Evolutionary conservation across 2,888 invertebrate genomes (phyloP).

Genomic region (Calliopum simillimum): DNA sequence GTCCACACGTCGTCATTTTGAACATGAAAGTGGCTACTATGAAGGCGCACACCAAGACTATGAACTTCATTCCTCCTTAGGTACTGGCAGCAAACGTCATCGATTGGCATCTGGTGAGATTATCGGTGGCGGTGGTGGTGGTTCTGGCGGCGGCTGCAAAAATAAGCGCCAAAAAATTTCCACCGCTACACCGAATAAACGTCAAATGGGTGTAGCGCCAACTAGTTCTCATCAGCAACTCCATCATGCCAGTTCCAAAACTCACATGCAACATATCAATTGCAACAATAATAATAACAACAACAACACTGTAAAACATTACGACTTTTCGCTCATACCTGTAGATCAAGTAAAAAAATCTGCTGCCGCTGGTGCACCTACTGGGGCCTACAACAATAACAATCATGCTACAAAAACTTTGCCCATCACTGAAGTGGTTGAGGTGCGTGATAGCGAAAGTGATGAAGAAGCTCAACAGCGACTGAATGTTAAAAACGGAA

Average conservation of each 20-base stretch:
- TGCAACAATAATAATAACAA: constrained; percentile 48
- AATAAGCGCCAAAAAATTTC: constrained; percentile 42
- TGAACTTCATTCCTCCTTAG: constrained; percentile 31
- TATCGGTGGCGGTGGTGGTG: neutral
- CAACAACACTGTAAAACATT: constrained; percentile 28
- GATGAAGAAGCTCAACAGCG: constrained; percentile 44
- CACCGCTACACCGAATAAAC: constrained; percentile 28
- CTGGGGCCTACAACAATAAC: constrained; percentile 42
- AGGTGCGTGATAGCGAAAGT: constrained; percentile 54
- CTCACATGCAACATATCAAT: constrained; percentile 41
- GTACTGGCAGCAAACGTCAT: constrained; percentile 43
- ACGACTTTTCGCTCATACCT: constrained; percentile 25
- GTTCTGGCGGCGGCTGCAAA: constrained; percentile 29
- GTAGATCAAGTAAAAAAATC: constrained; percentile 22
- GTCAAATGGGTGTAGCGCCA: constrained; percentile 24
- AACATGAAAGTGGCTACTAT: constrained; percentile 87
- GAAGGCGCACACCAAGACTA: constrained; percentile 72
- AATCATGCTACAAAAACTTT: constrained; percentile 33
- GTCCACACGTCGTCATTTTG: constrained; percentile 75
- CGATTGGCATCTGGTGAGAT: constrained; percentile 38
- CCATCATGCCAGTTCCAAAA: neutral
- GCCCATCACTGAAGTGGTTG: constrained; percentile 48
- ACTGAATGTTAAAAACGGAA: constrained; percentile 33
- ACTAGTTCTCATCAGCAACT: constrained; percentile 17
- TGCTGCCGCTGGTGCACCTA: constrained; percentile 27